Evolutionary conservation across 2,113 vertebrate species (phyloP).

Genomic region (Centropus bengalensis): DNA sequence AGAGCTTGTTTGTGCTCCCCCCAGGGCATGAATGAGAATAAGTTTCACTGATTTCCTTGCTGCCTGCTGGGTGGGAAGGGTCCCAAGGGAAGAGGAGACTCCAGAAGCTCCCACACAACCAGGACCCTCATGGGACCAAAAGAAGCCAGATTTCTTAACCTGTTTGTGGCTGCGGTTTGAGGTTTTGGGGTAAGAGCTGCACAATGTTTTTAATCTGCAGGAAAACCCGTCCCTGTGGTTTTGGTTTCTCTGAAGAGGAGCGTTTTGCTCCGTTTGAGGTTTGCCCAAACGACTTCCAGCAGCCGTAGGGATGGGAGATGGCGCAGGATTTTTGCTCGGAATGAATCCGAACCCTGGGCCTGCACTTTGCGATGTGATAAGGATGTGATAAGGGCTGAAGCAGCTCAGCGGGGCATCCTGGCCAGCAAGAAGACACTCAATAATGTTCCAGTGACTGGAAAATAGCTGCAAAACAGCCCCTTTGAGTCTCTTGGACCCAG

Average conservation of each 20-base stretch:
- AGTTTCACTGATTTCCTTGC: background rate
- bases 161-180: background rate
- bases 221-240: background rate
- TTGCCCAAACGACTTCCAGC: background rate
- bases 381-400: no score
- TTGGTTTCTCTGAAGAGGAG: background rate
- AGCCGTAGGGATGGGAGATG: background rate
- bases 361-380: background rate
- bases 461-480: background rate
- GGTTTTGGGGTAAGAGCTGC: background rate
- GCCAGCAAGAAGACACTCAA: background rate
- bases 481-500: fast-evolving
- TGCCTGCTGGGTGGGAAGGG: background rate
- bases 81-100: background rate
- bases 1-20: background rate
- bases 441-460: fast-evolving
- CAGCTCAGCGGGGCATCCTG: no score
- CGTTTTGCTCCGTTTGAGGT: background rate
- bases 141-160: background rate
- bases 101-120: fast-evolving
- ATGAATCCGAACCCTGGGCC: background rate
- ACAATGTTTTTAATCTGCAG: background rate
- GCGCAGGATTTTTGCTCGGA: background rate
- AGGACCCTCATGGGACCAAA: background rate
- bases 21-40: background rate